Percentiles rank a stretch among this genome's conserved stretches.
phyloP scores from a whole-genome alignment of 2,113 vertebrate species.

The Vombatus ursinus region DNA sequence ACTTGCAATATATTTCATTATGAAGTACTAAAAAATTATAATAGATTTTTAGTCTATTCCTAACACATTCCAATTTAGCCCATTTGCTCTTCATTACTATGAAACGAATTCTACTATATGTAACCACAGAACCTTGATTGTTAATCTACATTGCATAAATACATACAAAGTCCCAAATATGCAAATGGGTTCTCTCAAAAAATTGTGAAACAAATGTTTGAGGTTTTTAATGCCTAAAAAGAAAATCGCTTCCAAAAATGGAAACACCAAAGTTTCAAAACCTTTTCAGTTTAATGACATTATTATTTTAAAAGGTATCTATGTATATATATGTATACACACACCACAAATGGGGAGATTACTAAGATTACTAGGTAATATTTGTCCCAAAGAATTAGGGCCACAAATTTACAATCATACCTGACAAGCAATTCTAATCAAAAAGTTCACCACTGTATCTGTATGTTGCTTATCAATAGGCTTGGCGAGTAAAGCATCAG shows the following conservation, averaged over 20 bases:
- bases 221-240: conserved; percentile 2
- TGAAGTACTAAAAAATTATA: background rate
- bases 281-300: background rate
- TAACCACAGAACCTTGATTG: background rate
- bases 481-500: conserved; percentile 93
- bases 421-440: conserved; percentile 98
- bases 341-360: background rate
- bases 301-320: background rate
- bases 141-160: background rate
- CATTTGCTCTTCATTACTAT: background rate
- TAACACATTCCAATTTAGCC: background rate
- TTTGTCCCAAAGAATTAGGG: background rate
- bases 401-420: conserved; percentile 73
- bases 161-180: background rate
- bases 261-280: background rate
- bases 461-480: conserved; percentile 98
- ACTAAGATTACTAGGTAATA: background rate
- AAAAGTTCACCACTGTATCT: conserved; percentile 96
- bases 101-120: background rate
- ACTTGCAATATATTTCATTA: background rate
- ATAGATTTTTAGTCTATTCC: background rate
- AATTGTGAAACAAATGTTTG: background rate
- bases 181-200: background rate
- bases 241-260: conserved; percentile 4
- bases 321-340: background rate